Conservation (phyloP, 1,140 invertebrate genomes). For the Ceratitis capitata region DNA sequence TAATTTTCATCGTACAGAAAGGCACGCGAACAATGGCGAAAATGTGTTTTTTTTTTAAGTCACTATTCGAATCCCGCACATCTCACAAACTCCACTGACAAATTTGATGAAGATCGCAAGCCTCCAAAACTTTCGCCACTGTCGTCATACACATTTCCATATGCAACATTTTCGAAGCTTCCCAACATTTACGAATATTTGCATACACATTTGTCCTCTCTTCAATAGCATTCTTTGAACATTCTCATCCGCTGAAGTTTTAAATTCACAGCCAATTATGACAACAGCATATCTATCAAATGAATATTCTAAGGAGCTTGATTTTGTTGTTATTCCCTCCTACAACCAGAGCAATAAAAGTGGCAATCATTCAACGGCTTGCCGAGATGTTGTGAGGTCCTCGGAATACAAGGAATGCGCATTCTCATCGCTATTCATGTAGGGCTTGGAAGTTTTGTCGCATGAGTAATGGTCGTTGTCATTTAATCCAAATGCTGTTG, state of each 20-base stretch:
- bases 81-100: too few species aligned
- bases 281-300: neutral
- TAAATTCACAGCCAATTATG: neutral
- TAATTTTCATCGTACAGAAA: too few species aligned
- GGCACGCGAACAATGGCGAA: too few species aligned
- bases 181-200: too few species aligned
- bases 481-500: neutral
- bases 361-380: neutral
- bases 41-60: too few species aligned
- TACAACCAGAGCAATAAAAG: neutral
- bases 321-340: neutral
- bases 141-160: too few species aligned
- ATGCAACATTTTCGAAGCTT: too few species aligned
- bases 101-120: too few species aligned
- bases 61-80: too few species aligned
- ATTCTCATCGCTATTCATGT: neutral
- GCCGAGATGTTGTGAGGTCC: neutral
- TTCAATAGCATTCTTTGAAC: neutral
- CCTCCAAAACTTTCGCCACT: too few species aligned
- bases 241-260: neutral
- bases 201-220: too few species aligned
- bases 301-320: neutral
- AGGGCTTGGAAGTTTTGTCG: neutral
- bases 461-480: neutral
- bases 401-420: neutral